Conservation (phyloP, 2,113 vertebrate species). For the Ginglymostoma cirratum region DNA sequence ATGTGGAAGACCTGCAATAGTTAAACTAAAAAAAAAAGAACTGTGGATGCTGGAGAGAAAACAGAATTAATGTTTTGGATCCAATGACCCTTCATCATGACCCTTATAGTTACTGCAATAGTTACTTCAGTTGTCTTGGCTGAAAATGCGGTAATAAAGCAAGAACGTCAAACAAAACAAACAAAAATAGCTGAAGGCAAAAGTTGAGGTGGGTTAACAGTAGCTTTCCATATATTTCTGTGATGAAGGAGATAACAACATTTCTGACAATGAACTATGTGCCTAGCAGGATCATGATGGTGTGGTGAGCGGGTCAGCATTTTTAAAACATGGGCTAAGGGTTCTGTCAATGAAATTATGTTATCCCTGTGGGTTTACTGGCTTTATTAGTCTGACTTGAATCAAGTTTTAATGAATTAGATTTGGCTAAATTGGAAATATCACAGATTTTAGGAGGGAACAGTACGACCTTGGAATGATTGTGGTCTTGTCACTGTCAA, state of each 20-base stretch:
- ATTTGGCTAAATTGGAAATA: not conserved
- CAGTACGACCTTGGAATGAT: not conserved
- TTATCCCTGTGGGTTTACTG: not conserved
- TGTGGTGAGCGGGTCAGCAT: not conserved
- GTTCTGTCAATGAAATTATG: too few relatives aligned
- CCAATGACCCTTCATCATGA: too few relatives aligned
- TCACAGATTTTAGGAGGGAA: not conserved
- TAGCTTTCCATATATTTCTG: not conserved
- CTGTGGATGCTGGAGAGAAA: too few relatives aligned
- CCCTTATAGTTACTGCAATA: not conserved
- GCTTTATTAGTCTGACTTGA: not conserved
- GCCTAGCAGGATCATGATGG: not conserved
- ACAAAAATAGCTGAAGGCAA: not conserved
- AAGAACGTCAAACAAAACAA: not conserved
- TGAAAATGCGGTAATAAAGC: not conserved
- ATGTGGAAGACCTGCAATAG: too few relatives aligned
- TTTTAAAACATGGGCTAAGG: not conserved
- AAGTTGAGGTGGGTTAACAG: not conserved
- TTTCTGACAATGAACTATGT: too few relatives aligned
- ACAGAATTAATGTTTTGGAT: too few relatives aligned
- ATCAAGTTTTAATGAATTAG: not conserved
- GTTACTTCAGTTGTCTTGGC: not conserved
- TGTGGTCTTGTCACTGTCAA: not conserved
- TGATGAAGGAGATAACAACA: not conserved
- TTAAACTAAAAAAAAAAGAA: too few relatives aligned